Conservation (phyloP, 2,113 vertebrate genomes). For the Chamaetylas fuelleborni region DNA sequence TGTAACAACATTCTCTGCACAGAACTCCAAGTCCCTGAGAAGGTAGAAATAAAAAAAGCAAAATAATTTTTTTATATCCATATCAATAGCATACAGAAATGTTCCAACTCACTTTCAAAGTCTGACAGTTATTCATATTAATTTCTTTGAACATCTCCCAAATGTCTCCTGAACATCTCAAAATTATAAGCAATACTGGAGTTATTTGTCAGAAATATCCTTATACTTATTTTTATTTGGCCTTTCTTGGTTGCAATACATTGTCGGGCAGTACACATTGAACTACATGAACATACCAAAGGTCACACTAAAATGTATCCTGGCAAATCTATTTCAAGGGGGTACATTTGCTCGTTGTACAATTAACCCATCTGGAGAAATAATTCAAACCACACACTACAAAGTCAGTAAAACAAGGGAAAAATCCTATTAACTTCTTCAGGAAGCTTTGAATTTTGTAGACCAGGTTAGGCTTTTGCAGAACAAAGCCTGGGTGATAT, state of each 20-base stretch:
- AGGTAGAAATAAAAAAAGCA: neutral
- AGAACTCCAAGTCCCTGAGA: neutral
- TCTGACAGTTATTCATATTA: neutral
- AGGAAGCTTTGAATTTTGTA: neutral
- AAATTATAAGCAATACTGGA: neutral
- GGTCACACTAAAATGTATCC: neutral
- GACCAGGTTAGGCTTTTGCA: neutral
- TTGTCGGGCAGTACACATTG: neutral
- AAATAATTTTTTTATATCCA: neutral
- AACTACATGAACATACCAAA: neutral
- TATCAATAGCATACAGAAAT: neutral
- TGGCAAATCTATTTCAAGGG: neutral
- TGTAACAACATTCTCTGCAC: slow-evolving; percentile 18
- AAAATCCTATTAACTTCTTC: neutral
- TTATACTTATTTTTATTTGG: neutral
- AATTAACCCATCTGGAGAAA: neutral
- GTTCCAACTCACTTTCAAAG: neutral
- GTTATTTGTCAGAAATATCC: neutral
- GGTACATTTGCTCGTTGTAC: neutral
- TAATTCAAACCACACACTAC: neutral
- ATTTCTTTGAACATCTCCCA: neutral
- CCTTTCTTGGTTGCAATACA: neutral
- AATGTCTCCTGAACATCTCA: neutral
- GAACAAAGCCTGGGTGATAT: neutral
- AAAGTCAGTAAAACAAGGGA: neutral